Conservation (phyloP, 2,113 vertebrate species). For the Cephalopholis sonnerati region DNA sequence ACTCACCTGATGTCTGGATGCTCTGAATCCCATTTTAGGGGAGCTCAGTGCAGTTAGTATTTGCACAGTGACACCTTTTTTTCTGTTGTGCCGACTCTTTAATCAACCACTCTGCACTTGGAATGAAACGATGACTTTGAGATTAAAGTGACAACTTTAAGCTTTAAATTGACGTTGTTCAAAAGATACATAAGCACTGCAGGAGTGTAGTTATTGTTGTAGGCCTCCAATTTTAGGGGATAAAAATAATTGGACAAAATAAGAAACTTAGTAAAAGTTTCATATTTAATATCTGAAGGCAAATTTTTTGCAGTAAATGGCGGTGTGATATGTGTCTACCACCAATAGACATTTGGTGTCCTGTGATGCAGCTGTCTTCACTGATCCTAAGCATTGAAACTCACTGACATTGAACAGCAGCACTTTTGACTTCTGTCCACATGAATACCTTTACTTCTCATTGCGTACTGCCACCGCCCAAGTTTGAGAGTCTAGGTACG, state of each 20-base stretch:
- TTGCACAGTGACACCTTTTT: background rate
- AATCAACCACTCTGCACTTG: background rate
- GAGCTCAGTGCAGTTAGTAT: background rate
- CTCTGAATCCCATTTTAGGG: background rate
- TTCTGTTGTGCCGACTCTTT: background rate
- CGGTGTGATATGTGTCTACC: no score
- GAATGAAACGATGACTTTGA: slow-evolving; percentile 4
- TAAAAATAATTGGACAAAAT: background rate
- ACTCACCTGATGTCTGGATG: background rate
- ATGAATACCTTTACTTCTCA: no score
- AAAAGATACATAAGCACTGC: background rate
- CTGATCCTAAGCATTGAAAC: no score
- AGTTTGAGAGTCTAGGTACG: no score
- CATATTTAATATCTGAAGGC: background rate
- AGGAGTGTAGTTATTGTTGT: background rate
- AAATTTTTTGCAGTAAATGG: no score
- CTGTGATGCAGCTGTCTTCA: no score
- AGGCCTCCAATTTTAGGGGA: background rate
- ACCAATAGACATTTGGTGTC: no score
- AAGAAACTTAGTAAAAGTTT: background rate
- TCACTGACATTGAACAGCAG: no score
- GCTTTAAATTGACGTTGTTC: background rate
- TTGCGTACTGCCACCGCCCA: no score
- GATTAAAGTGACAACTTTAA: background rate
- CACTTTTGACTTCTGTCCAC: no score